Evolutionary conservation across 2,797 vertebrate species (phyloP).

Genomic region (Threskiornis aethiopicus): DNA sequence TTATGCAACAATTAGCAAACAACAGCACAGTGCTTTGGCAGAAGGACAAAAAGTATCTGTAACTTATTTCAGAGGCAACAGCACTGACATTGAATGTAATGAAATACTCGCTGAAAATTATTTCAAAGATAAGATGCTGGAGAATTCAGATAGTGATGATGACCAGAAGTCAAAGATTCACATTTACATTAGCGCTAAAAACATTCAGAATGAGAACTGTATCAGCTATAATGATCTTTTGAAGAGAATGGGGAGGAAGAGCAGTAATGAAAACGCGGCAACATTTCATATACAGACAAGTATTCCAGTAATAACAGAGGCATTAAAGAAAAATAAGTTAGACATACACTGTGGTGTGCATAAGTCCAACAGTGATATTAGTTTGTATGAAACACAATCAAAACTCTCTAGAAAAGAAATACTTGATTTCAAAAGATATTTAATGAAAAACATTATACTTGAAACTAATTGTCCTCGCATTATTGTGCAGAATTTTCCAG

Average conservation of each 20-base stretch:
- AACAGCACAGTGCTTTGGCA: neutral
- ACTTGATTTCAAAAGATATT: neutral
- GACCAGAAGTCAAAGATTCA: neutral
- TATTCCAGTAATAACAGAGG: neutral
- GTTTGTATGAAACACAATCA: neutral
- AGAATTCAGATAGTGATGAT: conserved; percentile 1
- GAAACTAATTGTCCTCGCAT: neutral
- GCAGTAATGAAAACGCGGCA: neutral
- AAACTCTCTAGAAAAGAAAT: neutral
- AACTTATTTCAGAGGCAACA: neutral
- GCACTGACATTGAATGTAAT: neutral
- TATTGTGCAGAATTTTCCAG: neutral
- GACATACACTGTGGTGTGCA: neutral
- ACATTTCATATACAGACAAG: neutral
- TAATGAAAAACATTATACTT: neutral
- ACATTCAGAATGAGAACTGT: neutral
- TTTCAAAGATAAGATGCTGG: neutral
- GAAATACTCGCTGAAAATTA: neutral
- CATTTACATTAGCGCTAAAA: neutral
- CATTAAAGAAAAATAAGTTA: neutral
- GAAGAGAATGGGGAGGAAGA: neutral
- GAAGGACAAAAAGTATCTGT: neutral
- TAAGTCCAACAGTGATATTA: neutral
- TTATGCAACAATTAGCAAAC: neutral
- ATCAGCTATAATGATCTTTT: neutral